Conservation (phyloP, 2,888 invertebrate genomes). For the Oscheius sp. region DNA sequence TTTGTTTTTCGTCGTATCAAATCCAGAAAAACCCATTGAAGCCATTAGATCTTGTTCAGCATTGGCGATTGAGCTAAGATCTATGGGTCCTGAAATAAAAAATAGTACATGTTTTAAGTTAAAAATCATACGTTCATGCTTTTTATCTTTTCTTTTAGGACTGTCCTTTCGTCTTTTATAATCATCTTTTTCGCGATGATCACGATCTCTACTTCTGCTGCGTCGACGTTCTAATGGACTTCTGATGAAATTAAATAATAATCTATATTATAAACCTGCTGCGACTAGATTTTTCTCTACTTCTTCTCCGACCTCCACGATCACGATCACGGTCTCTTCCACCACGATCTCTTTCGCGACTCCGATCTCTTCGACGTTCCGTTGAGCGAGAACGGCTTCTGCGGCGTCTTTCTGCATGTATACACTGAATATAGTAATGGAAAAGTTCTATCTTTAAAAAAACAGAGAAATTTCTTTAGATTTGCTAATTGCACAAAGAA, state of each 20-base stretch:
- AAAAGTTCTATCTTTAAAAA: neutral
- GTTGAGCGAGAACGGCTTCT: constrained; percentile 38
- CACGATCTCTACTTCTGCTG: constrained; percentile 40
- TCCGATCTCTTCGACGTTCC: constrained; percentile 22
- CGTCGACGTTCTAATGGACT: constrained; percentile 41
- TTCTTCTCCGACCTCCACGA: constrained; percentile 16
- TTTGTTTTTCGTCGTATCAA: constrained; percentile 85
- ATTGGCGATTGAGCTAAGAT: constrained; percentile 33
- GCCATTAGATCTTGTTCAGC: constrained; percentile 64
- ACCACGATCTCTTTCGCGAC: constrained; percentile 21
- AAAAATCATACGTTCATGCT: constrained; percentile 1
- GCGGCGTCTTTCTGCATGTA: constrained; percentile 33
- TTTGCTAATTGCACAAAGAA: constrained; percentile 2
- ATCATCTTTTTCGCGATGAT: constrained; percentile 38
- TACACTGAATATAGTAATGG: constrained; percentile 2
- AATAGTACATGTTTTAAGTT: neutral
- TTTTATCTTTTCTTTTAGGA: constrained; percentile 15
- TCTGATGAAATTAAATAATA: constrained; percentile 13
- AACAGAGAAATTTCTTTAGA: neutral
- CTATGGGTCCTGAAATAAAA: constrained; percentile 28
- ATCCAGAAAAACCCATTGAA: constrained; percentile 93
- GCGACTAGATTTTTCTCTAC: constrained; percentile 35
- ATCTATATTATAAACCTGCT: constrained; percentile 3
- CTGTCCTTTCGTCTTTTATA: constrained; percentile 25
- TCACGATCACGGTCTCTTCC: constrained; percentile 30